These are phyloP conservation scores for Epistrophella euchroma DNA, from an alignment of 2,888 invertebrate species.

Conservation along the genomic window DNA sequence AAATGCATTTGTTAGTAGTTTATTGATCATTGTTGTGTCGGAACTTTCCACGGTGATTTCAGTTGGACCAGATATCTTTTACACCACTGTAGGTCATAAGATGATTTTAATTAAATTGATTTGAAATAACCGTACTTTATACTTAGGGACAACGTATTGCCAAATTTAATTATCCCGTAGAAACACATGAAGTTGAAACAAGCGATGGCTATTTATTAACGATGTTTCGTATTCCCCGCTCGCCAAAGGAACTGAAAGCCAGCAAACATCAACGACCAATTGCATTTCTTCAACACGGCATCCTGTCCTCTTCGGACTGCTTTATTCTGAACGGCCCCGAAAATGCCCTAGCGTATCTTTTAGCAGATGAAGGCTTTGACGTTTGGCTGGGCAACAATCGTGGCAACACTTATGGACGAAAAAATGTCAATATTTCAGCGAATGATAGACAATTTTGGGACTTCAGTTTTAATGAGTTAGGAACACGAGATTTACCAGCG, in stretches of 20 bases:
- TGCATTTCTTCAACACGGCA: constrained; percentile 91
- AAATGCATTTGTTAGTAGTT: not conserved
- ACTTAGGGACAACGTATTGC: constrained; percentile 77
- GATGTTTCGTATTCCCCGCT: constrained; percentile 90
- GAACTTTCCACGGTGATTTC: not conserved
- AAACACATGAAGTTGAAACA: constrained; percentile 89
- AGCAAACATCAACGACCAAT: constrained; percentile 83
- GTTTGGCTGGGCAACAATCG: constrained; percentile 88
- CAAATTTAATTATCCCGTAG: constrained; percentile 86
- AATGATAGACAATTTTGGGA: constrained; percentile 80
- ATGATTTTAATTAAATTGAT: not conserved
- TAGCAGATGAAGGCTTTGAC: constrained; percentile 84
- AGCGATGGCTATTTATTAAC: constrained; percentile 93
- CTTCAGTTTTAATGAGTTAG: constrained; percentile 86
- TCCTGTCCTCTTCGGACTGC: constrained; percentile 87
- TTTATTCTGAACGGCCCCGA: constrained; percentile 89
- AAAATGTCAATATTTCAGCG: constrained; percentile 83
- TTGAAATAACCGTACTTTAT: not conserved
- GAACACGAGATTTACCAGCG: constrained; percentile 86
- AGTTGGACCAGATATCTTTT: not conserved
- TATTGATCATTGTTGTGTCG: not conserved
- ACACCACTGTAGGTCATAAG: not conserved
- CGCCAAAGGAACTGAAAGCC: constrained; percentile 80
- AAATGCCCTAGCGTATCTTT: constrained; percentile 85
- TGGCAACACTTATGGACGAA: constrained; percentile 86